Evolutionary conservation across 2,113 vertebrate genomes (phyloP).

Genomic region (Austrofundulus limnaeus): DNA sequence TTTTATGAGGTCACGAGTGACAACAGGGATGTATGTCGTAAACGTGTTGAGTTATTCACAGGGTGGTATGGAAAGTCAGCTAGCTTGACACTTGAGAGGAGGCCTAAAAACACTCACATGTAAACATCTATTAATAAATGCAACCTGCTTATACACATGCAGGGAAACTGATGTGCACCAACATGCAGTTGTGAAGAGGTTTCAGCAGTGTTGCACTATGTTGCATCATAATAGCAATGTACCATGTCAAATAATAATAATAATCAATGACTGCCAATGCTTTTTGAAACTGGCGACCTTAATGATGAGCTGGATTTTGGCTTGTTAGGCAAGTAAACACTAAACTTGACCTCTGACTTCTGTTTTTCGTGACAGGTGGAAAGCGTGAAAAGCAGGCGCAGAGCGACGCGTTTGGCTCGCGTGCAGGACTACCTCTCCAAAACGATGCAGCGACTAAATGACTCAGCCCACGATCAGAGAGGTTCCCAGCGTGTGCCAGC

Average conservation of each 20-base stretch:
- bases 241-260: constrained; percentile 14
- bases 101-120: constrained; percentile 28
- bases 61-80: constrained; percentile 14
- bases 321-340: constrained; percentile 12
- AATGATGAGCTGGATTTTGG: background rate
- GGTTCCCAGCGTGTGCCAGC: constrained; percentile 19
- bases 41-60: background rate
- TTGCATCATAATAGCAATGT: constrained; percentile 30
- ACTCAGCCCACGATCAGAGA: constrained; percentile 23
- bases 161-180: constrained; percentile 32
- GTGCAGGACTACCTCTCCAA: constrained; percentile 57
- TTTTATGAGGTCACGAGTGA: constrained; percentile 1
- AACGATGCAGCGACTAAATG: constrained; percentile 23
- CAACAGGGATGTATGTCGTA: constrained; percentile 4
- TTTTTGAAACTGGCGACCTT: background rate
- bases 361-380: constrained; percentile 69
- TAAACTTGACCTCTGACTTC: constrained; percentile 36
- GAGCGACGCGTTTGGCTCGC: constrained; percentile 48
- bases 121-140: constrained; percentile 47
- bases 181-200: constrained; percentile 6
- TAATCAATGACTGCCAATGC: background rate
- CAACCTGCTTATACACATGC: constrained; percentile 30
- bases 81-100: constrained; percentile 48
- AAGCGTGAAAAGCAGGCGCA: constrained; percentile 52
- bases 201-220: constrained; percentile 12